Percentiles rank a stretch among this genome's conserved stretches.
Conservation (phyloP, 2,113 vertebrate species). For the Anarrhichthys ocellatus region DNA sequence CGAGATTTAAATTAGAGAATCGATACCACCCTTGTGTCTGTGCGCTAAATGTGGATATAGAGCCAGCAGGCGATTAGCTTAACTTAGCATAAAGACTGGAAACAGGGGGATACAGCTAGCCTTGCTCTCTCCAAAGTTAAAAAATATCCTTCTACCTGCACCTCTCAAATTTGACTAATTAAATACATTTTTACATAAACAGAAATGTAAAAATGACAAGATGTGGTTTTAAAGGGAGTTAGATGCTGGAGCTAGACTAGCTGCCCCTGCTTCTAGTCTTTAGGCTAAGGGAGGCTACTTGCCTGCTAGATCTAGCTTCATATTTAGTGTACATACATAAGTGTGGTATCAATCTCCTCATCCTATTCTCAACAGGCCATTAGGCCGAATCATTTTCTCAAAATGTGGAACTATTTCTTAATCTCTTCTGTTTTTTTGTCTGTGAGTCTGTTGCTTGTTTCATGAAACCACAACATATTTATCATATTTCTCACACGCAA, state of each 20-base stretch:
- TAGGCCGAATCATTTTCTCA: neutral
- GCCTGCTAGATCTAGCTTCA: neutral
- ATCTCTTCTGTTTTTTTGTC: neutral
- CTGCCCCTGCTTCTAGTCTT: neutral
- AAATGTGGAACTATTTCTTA: too few species aligned
- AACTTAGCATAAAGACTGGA: neutral
- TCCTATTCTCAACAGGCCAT: neutral
- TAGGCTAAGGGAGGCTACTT: constrained; percentile 1
- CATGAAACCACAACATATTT: neutral
- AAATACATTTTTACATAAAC: neutral
- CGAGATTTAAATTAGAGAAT: neutral
- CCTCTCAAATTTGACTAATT: neutral
- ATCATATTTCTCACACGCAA: too few species aligned
- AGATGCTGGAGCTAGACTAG: neutral
- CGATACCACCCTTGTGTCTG: neutral
- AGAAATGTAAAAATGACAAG: neutral
- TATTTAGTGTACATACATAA: neutral
- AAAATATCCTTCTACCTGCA: too few species aligned
- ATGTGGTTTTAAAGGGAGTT: neutral
- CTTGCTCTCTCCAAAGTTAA: neutral
- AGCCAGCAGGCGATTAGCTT: neutral
- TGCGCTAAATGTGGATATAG: neutral
- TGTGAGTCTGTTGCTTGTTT: neutral
- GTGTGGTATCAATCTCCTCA: neutral
- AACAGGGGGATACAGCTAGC: neutral